phyloP scores from a whole-genome alignment of 2,888 invertebrate genomes.

The Parnassius apollo region DNA sequence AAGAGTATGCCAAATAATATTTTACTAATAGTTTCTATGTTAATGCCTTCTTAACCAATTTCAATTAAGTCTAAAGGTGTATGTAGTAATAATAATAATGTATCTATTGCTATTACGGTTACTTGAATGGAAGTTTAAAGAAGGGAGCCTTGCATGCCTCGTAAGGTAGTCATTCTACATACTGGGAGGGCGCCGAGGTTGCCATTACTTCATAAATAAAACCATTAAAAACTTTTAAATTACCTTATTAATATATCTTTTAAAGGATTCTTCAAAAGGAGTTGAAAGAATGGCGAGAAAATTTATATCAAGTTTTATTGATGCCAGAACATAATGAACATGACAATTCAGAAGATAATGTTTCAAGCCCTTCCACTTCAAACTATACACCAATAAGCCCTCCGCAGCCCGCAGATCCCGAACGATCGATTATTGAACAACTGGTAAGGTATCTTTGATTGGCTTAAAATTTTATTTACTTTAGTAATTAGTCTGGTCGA shows the following conservation, averaged over 20 bases:
- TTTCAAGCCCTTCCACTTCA: conserved; percentile 30
- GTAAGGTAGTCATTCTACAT: too few species aligned
- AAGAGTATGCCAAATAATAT: conserved; percentile 42
- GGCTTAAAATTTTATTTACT: not conserved
- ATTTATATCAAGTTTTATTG: conserved; percentile 43
- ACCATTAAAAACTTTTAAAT: too few species aligned
- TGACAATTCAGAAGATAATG: conserved; percentile 3
- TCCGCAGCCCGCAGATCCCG: conserved; percentile 47
- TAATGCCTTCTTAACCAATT: too few species aligned
- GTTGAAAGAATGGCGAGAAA: conserved; percentile 54
- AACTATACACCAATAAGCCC: conserved; percentile 38
- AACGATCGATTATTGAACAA: conserved; percentile 54
- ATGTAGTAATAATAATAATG: too few species aligned
- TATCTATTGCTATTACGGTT: too few species aligned
- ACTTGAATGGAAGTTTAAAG: too few species aligned
- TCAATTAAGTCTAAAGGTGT: too few species aligned
- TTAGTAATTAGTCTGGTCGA: too few species aligned
- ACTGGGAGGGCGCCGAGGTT: too few species aligned
- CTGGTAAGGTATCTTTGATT: conserved; percentile 42
- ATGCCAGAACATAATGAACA: not conserved
- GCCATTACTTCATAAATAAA: too few species aligned
- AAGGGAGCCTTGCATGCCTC: too few species aligned
- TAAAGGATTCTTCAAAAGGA: conserved; percentile 56
- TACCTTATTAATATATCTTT: not conserved
- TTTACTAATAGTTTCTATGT: not conserved